phyloP scores from a whole-genome alignment of 1,140 invertebrate genomes.

The Vollenhovia emeryi region DNA sequence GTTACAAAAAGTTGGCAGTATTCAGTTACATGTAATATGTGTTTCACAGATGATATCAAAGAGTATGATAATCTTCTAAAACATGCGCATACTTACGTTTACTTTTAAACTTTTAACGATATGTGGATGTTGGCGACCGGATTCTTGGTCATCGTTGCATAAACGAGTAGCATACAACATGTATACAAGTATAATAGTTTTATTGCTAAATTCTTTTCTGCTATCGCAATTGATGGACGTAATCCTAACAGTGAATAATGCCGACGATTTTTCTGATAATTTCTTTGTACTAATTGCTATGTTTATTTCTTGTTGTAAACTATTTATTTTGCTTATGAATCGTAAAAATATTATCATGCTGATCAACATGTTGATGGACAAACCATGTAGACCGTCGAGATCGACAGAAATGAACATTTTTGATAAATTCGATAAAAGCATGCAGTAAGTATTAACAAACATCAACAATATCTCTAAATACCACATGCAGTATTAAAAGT shows the following conservation, averaged over 20 bases:
- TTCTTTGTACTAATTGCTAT: constrained; percentile 48
- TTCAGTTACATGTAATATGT: neutral
- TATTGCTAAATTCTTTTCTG: constrained; percentile 36
- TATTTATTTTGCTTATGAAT: constrained; percentile 41
- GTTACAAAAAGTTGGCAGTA: neutral
- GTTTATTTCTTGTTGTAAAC: constrained; percentile 37
- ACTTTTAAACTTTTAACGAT: constrained; percentile 51
- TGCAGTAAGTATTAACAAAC: constrained; percentile 49
- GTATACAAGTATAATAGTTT: constrained; percentile 22
- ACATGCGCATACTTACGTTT: constrained; percentile 32
- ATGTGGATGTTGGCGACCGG: constrained; percentile 62
- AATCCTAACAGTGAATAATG: constrained; percentile 6
- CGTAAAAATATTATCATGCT: constrained; percentile 6
- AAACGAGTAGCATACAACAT: neutral
- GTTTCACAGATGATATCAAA: neutral
- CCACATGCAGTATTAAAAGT: too few species aligned
- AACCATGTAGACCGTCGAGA: constrained; percentile 27
- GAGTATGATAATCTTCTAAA: neutral
- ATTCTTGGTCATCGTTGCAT: neutral
- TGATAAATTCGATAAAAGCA: constrained; percentile 52
- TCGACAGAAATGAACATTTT: constrained; percentile 38
- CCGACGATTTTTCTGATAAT: constrained; percentile 49
- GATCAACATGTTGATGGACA: constrained; percentile 7
- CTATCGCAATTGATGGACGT: constrained; percentile 51
- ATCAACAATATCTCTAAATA: neutral